These are phyloP conservation scores for Sussaba pulchella DNA, from an alignment of 2,888 invertebrate genomes.

Conservation along the genomic window DNA sequence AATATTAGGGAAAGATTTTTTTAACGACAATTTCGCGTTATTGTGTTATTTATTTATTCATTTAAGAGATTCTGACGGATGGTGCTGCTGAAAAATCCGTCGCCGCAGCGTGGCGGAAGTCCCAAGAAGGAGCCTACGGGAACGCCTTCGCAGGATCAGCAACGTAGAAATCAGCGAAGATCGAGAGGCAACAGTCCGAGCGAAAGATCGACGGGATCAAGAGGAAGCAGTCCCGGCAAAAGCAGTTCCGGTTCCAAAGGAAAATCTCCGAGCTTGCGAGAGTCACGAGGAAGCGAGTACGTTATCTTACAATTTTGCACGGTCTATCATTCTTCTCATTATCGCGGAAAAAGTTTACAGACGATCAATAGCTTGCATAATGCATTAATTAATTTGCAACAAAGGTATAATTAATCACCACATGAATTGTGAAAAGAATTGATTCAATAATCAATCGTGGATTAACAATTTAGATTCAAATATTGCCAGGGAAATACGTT, in stretches of 20 bases:
- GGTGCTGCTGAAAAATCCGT: slow-evolving; percentile 79
- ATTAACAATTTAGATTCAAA: too few relatives aligned
- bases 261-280: slow-evolving; percentile 73
- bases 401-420: too few relatives aligned
- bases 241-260: slow-evolving; percentile 70
- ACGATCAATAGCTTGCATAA: too few relatives aligned
- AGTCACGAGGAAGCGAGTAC: slow-evolving; percentile 85
- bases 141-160: slow-evolving; percentile 49
- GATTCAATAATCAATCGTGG: too few relatives aligned
- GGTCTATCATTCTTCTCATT: too few relatives aligned
- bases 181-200: slow-evolving; percentile 78
- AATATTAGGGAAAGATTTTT: too few relatives aligned
- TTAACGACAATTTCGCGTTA: too few relatives aligned
- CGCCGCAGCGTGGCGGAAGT: slow-evolving; percentile 77
- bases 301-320: slow-evolving; percentile 68
- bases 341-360: too few relatives aligned
- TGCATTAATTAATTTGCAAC: too few relatives aligned
- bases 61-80: slow-evolving; percentile 73
- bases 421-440: too few relatives aligned
- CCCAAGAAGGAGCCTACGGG: slow-evolving; percentile 71
- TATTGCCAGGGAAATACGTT: too few relatives aligned
- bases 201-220: slow-evolving; percentile 74
- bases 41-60: background rate
- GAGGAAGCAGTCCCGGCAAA: slow-evolving; percentile 83
- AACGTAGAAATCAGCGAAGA: slow-evolving; percentile 60